Conservation (phyloP, 2,113 vertebrate species). For the Capra hircus region DNA sequence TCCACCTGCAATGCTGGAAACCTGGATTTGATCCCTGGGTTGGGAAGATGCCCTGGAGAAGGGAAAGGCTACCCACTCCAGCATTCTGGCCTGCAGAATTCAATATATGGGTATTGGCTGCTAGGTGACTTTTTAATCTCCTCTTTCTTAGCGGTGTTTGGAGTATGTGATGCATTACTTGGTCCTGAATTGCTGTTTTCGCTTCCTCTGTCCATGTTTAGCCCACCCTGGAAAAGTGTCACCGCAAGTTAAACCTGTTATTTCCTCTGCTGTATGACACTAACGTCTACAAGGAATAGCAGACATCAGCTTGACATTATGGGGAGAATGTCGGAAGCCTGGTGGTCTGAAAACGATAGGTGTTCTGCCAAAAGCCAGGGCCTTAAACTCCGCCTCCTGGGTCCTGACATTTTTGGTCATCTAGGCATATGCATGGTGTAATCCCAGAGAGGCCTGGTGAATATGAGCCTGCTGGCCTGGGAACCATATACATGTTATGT, state of each 20-base stretch:
- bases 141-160: background rate
- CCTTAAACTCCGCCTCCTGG: background rate
- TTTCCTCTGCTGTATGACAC: background rate
- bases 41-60: background rate
- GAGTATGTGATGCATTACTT: background rate
- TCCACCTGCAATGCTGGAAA: fast-evolving
- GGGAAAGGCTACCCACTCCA: fast-evolving
- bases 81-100: background rate
- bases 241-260: too few relatives aligned
- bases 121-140: background rate
- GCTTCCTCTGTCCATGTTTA: background rate
- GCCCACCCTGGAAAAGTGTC: background rate
- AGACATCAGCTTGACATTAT: background rate
- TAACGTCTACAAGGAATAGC: background rate
- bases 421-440: background rate
- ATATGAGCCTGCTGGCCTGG: background rate
- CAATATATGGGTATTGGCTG: background rate
- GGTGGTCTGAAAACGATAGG: background rate
- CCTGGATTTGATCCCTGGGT: background rate
- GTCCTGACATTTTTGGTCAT: background rate
- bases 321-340: background rate
- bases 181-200: background rate
- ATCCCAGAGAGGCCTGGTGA: background rate
- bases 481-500: background rate
- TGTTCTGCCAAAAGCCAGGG: background rate